A percentile compares a stretch with the other conserved stretches of the same genome.
phyloP scores from a whole-genome alignment of 1,140 invertebrate species.

The Hylaeus anthracinus region DNA sequence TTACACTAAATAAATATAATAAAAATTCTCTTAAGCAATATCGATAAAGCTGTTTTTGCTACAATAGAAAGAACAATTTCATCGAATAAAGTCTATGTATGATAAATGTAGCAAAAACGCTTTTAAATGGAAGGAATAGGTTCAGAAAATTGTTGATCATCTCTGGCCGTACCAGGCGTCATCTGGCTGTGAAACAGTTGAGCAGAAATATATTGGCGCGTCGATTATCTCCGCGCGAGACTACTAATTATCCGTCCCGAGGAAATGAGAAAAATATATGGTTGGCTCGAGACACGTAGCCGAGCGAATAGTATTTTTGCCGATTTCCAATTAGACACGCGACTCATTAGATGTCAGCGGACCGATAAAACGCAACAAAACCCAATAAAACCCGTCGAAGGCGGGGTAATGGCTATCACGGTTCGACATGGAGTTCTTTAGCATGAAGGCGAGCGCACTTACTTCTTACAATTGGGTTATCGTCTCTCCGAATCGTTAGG shows the following conservation, averaged over 20 bases:
- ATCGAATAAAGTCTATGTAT: no score
- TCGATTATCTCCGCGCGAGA: slow-evolving; percentile 27
- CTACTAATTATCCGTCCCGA: slow-evolving; percentile 32
- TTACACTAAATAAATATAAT: no score
- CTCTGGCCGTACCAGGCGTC: no score
- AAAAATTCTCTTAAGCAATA: no score
- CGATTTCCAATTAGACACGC: slow-evolving; percentile 50
- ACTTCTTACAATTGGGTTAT: slow-evolving; percentile 6
- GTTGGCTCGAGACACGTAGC: slow-evolving; percentile 1
- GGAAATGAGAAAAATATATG: slow-evolving; percentile 9
- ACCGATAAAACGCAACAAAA: slow-evolving; percentile 37
- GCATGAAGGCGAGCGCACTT: neutral
- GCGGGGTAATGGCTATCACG: slow-evolving; percentile 30
- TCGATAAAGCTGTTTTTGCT: no score
- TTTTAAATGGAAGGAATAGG: no score
- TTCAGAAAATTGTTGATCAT: no score
- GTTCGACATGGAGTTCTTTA: slow-evolving; percentile 6
- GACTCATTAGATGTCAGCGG: slow-evolving; percentile 32
- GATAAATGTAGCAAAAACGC: no score
- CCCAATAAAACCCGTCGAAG: slow-evolving; percentile 34
- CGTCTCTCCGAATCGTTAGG: no score
- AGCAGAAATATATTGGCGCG: slow-evolving; percentile 21
- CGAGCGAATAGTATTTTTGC: slow-evolving; percentile 22
- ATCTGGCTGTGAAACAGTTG: neutral
- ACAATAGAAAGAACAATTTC: no score